A percentile compares a stretch with the other conserved stretches of the same genome.
Conservation (phyloP, 2,797 vertebrate species). For the Fundulus diaphanus region DNA sequence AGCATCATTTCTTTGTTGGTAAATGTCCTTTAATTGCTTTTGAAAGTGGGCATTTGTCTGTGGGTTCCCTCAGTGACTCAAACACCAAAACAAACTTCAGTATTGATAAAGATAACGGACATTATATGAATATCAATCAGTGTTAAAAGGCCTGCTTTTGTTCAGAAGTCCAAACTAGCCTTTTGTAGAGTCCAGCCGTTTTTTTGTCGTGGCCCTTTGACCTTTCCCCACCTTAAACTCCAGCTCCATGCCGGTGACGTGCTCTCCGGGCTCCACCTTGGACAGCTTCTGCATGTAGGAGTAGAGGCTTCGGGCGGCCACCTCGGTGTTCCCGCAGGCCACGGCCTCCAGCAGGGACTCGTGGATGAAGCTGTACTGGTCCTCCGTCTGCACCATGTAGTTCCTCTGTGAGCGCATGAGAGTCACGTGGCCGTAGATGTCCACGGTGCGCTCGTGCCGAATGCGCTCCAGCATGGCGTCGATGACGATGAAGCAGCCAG, state of each 20-base stretch:
- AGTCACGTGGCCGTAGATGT: constrained; percentile 96
- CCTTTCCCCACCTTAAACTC: constrained; percentile 91
- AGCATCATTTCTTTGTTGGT: not conserved
- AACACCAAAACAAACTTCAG: not conserved
- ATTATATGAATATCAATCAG: not conserved
- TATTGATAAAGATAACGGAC: not conserved
- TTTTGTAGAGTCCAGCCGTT: too few relatives aligned
- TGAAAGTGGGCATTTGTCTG: not conserved
- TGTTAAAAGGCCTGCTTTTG: not conserved
- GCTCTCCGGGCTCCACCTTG: constrained; percentile 92
- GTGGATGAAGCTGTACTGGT: constrained; percentile 99
- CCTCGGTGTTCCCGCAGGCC: constrained; percentile 95
- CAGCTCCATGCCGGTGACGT: constrained; percentile 95
- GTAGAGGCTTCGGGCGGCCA: constrained; percentile 92
- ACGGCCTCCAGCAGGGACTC: constrained; percentile 97
- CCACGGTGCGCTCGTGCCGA: constrained; percentile 93
- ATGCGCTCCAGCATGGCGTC: constrained; percentile 97
- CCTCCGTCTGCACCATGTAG: constrained; percentile 99
- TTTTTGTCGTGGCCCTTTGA: not conserved
- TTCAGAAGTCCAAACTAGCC: not conserved
- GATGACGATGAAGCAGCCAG: constrained; percentile 97
- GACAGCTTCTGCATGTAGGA: constrained; percentile 97
- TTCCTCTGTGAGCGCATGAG: constrained; percentile 98
- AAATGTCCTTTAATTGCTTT: not conserved
- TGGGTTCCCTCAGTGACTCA: not conserved